phyloP scores from a whole-genome alignment of 2,888 invertebrate genomes.

The Phrixothrix hirtus region DNA sequence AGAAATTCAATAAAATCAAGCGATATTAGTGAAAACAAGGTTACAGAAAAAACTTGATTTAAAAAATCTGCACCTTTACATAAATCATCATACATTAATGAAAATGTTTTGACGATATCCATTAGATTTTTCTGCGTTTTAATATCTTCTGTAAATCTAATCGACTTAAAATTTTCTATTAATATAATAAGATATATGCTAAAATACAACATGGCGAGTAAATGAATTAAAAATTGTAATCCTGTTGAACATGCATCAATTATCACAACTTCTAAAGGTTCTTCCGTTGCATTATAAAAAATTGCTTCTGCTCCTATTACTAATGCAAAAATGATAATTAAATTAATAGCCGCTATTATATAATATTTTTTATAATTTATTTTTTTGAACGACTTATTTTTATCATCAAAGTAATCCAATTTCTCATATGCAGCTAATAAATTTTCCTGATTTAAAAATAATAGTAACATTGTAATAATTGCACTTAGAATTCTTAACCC shows the following conservation, averaged over 20 bases:
- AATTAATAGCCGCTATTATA: neutral
- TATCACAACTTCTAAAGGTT: neutral
- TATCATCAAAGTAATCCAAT: conserved; percentile 10
- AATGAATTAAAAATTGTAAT: conserved; percentile 19
- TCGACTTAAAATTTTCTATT: conserved; percentile 14
- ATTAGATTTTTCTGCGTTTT: conserved; percentile 4
- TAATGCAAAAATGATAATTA: conserved; percentile 1
- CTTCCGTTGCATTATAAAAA: conserved; percentile 8
- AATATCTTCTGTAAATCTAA: conserved; percentile 9
- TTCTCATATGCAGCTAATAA: conserved; percentile 12
- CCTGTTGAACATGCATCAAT: conserved; percentile 15
- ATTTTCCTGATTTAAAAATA: conserved; percentile 13
- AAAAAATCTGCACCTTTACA: conserved; percentile 19
- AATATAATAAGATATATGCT: conserved; percentile 13
- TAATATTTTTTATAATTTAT: conserved; percentile 6
- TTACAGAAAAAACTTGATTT: conserved; percentile 21
- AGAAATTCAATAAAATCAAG: conserved; percentile 24
- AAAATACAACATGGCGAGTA: conserved; percentile 16
- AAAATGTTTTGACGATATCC: conserved; percentile 13
- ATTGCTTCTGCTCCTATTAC: conserved; percentile 12
- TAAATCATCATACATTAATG: conserved; percentile 23
- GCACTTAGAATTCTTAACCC: conserved; percentile 14
- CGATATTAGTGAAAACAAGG: conserved; percentile 21
- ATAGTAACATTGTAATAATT: conserved; percentile 6
- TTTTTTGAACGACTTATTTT: conserved; percentile 12